Evolutionary conservation across 2,797 vertebrate species (phyloP).

Genomic region (Protonibea diacanthus): DNA sequence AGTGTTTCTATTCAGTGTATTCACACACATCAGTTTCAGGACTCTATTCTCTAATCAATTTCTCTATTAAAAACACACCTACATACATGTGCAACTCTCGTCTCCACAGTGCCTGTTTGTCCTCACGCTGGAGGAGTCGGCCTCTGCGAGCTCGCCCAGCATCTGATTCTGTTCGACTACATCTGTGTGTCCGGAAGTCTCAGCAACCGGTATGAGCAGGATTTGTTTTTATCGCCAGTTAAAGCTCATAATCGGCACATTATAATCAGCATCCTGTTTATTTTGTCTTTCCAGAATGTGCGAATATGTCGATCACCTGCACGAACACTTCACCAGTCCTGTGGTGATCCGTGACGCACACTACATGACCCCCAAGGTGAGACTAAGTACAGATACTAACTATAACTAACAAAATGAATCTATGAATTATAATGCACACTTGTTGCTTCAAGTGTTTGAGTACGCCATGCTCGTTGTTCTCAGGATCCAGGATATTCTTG

Average conservation of each 20-base stretch:
- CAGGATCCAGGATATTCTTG: slow-evolving; percentile 90
- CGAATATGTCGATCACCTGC: slow-evolving; percentile 91
- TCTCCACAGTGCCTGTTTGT: slow-evolving; percentile 86
- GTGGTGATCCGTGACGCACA: slow-evolving; percentile 84
- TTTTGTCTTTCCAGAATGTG: slow-evolving; percentile 85
- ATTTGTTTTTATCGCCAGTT: not conserved
- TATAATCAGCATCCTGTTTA: not conserved
- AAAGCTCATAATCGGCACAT: not conserved
- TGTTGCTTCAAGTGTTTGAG: not conserved
- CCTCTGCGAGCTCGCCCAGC: slow-evolving; percentile 89
- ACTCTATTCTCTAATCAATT: not conserved
- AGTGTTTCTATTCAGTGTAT: too few species aligned
- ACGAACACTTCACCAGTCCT: slow-evolving; percentile 90
- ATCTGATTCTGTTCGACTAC: slow-evolving; percentile 89
- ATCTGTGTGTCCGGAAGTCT: slow-evolving; percentile 84
- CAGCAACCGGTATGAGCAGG: slow-evolving; percentile 77
- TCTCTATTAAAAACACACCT: not conserved
- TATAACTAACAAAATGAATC: too few species aligned
- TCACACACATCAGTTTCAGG: not conserved
- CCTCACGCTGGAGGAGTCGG: slow-evolving; percentile 90
- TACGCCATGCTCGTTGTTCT: not conserved
- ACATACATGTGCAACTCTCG: rapidly evolving
- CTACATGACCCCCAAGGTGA: slow-evolving; percentile 89
- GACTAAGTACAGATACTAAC: not conserved
- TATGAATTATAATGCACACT: not conserved